These are phyloP conservation scores for Priocnemis perturbator DNA, from an alignment of 2,888 invertebrate genomes.

Conservation along the genomic window DNA sequence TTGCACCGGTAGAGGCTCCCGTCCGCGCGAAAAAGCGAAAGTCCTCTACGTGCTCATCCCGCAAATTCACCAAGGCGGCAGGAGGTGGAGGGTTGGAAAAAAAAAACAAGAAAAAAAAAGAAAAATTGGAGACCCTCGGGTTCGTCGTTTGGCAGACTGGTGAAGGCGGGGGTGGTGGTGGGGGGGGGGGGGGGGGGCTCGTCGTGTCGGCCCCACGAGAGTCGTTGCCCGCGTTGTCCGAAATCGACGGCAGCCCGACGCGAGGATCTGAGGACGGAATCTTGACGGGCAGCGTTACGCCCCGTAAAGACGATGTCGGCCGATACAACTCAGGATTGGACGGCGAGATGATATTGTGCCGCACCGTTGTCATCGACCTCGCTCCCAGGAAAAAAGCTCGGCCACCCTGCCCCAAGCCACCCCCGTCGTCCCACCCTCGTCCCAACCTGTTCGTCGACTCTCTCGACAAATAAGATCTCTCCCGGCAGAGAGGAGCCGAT, in stretches of 20 bases:
- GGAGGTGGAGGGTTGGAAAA: too few species aligned
- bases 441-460: not conserved
- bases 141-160: not conserved
- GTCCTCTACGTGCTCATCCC: too few species aligned
- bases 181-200: constrained; percentile 14
- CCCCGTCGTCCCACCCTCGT: too few species aligned
- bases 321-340: constrained; percentile 46
- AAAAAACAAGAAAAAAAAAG: too few species aligned
- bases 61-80: too few species aligned
- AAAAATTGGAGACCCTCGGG: not conserved
- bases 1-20: too few species aligned
- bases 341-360: constrained; percentile 42
- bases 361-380: constrained; percentile 14
- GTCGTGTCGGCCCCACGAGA: constrained; percentile 18
- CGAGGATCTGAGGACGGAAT: constrained; percentile 21
- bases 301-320: constrained; percentile 37
- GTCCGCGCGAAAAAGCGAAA: too few species aligned
- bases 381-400: not conserved
- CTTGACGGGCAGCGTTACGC: constrained; percentile 22
- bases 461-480: constrained; percentile 6
- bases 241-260: constrained; percentile 27
- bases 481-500: constrained; percentile 1
- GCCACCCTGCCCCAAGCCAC: too few species aligned
- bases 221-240: constrained; percentile 36
- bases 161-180: too few species aligned